phyloP scores from a whole-genome alignment of 1,140 invertebrate species.

The Agraylea sexmaculata region DNA sequence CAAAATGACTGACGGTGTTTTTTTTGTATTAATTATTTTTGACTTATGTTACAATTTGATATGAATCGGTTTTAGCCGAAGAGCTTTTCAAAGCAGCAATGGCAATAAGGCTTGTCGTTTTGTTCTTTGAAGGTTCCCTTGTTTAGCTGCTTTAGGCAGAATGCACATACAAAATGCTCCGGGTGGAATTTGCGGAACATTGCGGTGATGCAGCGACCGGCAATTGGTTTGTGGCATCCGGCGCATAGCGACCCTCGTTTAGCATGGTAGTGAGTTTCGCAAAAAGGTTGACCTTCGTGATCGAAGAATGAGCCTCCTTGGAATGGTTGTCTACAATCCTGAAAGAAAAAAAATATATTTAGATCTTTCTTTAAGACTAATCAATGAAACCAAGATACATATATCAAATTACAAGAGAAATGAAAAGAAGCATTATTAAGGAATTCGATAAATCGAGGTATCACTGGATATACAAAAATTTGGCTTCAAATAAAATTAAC shows the following conservation, averaged over 20 bases:
- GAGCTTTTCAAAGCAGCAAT: conserved; percentile 93
- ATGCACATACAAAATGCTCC: conserved; percentile 97
- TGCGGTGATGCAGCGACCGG: conserved; percentile 93
- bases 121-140: conserved; percentile 98
- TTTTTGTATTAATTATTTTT: too few species aligned
- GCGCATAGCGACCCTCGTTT: conserved; percentile 93
- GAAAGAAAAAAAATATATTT: conserved; percentile 23
- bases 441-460: too few species aligned
- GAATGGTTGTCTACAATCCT: conserved; percentile 90
- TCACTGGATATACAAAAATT: too few species aligned
- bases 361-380: conserved; percentile 9
- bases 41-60: too few species aligned
- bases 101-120: conserved; percentile 97
- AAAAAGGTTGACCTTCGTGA: conserved; percentile 92
- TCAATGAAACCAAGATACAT: conserved; percentile 4
- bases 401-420: too few species aligned
- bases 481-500: too few species aligned
- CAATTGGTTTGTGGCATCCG: conserved; percentile 94
- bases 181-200: conserved; percentile 99
- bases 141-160: conserved; percentile 93
- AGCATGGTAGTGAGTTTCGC: conserved; percentile 96
- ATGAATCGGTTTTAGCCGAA: conserved; percentile 86
- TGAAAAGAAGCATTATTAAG: too few species aligned
- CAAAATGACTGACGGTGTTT: too few species aligned
- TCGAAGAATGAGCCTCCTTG: conserved; percentile 90